phyloP scores from a whole-genome alignment of 2,113 vertebrate species.

The Bos javanicus region DNA sequence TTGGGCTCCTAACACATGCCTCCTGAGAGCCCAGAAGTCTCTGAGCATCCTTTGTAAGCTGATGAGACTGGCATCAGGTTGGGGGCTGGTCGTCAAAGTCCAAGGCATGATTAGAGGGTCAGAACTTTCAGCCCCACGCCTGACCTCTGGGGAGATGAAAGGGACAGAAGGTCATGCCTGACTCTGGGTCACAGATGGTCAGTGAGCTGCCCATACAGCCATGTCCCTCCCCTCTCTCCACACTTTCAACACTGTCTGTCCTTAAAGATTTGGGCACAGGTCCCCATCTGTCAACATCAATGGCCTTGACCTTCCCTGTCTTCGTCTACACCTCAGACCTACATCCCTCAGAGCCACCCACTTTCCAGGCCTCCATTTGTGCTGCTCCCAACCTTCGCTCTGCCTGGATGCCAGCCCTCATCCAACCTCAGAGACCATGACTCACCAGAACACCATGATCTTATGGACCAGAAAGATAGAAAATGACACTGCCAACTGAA shows the following conservation, averaged over 20 bases:
- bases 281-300: background rate
- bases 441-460: background rate
- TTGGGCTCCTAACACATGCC: background rate
- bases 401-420: background rate
- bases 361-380: background rate
- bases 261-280: too few species aligned
- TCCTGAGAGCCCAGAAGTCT: background rate
- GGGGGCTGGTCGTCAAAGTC: too few species aligned
- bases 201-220: background rate
- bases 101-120: background rate
- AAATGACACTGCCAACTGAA: too few species aligned
- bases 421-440: background rate
- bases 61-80: background rate
- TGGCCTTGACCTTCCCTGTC: background rate
- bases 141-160: background rate
- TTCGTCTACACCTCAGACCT: background rate
- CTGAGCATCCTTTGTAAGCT: fast-evolving
- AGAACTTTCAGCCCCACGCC: too few species aligned
- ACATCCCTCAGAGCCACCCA: background rate
- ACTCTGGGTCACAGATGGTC: background rate
- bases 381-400: background rate
- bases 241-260: background rate
- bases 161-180: background rate
- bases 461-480: background rate
- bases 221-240: background rate